Percentiles rank a stretch among this genome's conserved stretches.
Evolutionary conservation across 2,888 invertebrate species (phyloP).

Genomic region (Rugalucina vietnamica): DNA sequence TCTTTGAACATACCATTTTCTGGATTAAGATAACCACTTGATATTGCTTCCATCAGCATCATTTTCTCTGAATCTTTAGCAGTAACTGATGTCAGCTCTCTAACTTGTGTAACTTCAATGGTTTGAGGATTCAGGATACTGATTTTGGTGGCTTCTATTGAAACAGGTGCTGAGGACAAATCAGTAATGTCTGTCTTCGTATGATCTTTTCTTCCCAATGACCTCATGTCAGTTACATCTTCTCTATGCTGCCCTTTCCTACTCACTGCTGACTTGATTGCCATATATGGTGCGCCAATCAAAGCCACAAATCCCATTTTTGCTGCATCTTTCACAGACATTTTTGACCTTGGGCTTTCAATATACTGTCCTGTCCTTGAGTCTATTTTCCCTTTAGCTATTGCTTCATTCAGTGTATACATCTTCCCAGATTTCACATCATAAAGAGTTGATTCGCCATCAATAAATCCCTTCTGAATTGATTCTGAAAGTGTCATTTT

Average conservation of each 20-base stretch:
- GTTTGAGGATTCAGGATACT: conserved; percentile 59
- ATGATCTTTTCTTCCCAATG: conserved; percentile 30
- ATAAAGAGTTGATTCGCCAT: conserved; percentile 74
- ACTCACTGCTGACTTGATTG: conserved; percentile 52
- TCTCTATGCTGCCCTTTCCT: conserved; percentile 9
- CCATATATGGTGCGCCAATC: conserved; percentile 88
- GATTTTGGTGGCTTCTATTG: conserved; percentile 63
- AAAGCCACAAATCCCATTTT: conserved; percentile 89
- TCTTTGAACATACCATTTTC: conserved; percentile 91
- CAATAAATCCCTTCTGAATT: conserved; percentile 69
- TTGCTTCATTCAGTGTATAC: conserved; percentile 86
- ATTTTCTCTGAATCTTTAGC: conserved; percentile 69
- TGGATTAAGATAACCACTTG: conserved; percentile 89
- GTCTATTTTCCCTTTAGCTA: conserved; percentile 86
- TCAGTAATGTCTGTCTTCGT: not conserved
- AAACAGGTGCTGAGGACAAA: conserved; percentile 38
- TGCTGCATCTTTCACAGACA: conserved; percentile 89
- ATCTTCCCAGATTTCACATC: conserved; percentile 88
- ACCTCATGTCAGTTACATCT: conserved; percentile 49
- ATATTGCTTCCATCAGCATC: conserved; percentile 79
- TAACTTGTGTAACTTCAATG: conserved; percentile 73
- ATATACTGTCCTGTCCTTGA: conserved; percentile 89
- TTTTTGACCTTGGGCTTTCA: conserved; percentile 90
- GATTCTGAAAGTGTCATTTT: conserved; percentile 87
- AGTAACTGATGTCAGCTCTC: conserved; percentile 61